Percentiles rank a stretch among this genome's conserved stretches.
Conservation (phyloP, 1,140 invertebrate species). For the Drosophila nigromelanica region DNA sequence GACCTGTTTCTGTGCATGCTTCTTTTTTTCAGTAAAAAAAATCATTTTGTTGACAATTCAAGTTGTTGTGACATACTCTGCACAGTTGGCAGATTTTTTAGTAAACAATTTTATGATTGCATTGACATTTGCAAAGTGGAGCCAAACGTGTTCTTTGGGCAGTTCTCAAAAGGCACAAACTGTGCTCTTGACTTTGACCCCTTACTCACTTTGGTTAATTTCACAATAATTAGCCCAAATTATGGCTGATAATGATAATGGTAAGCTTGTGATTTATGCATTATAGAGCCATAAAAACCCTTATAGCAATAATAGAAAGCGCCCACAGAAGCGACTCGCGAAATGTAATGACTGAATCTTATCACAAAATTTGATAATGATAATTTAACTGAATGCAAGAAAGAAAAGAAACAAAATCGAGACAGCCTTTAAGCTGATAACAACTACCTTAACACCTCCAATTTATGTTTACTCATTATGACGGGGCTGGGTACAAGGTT, state of each 20-base stretch:
- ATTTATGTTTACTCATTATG: conserved; percentile 24
- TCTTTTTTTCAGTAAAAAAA: background rate
- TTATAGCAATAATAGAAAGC: conserved; percentile 24
- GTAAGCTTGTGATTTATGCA: conserved; percentile 31
- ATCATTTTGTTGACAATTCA: conserved; percentile 20
- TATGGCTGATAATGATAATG: conserved; percentile 19
- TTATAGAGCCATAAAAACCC: conserved; percentile 6
- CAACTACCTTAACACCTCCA: background rate
- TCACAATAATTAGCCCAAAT: conserved; percentile 21
- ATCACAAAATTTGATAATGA: conserved; percentile 34
- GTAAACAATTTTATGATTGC: conserved; percentile 23
- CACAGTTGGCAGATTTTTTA: conserved; percentile 33
- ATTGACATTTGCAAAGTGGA: conserved; percentile 53
- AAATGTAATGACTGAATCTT: conserved; percentile 25
- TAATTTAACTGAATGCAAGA: conserved; percentile 39
- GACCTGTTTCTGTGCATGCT: conserved; percentile 23
- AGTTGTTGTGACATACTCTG: conserved; percentile 26
- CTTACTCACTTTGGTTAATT: conserved; percentile 9
- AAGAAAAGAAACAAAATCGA: background rate
- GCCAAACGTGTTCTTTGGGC: conserved; percentile 45
- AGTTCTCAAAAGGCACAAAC: background rate
- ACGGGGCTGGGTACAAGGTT: conserved; percentile 13
- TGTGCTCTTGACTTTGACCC: conserved; percentile 36
- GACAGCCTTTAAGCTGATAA: conserved; percentile 22
- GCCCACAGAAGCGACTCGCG: conserved; percentile 6